Base-by-base conservation (phyloP, 37 sponge, comb jelly and placozoan genomes). In the Haliclona indistincta region DNA sequence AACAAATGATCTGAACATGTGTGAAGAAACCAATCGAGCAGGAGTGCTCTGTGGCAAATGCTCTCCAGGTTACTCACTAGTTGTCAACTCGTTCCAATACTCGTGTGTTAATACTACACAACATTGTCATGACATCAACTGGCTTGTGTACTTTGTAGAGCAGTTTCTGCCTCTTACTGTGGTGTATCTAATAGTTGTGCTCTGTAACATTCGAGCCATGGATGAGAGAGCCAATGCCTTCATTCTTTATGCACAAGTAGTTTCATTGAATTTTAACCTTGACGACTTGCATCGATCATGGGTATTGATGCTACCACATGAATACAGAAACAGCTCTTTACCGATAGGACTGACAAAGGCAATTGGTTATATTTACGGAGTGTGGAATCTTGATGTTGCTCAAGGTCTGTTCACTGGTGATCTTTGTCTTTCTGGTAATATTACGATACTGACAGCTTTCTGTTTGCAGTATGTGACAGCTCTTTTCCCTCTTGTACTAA, bases 301-400 rank as follows among this genome's bases (percentile, higher is more conserved):
- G n/a, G n/a, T n/a, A n/a, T n/a, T n/a, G n/a, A n/a, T n/a, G n/a
- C n/a, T n/a, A n/a, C n/a, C n/a, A n/a, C n/a, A n/a, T n/a, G n/a
- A n/a, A n/a, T n/a, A n/a, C n/a, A n/a, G n/a, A n/a, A n/a, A n/a
- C n/a, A n/a, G n/a, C n/a, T n/a, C n/a, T n/a, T n/a, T 20, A n/a
- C 26, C 60, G 7, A 20, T 7, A n/a, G 23, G 25, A 8, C 25
- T 58, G 7, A 26, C 60, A n/a, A 7, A 20, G 22, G 60, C 28
- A 58, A 26, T 58, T 58, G 60, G n/a, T 25, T 20, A 7, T 20
- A 6, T 58, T 8, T 58, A 58, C 28, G 60, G 60, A 7, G n/a
- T 58, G 11, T 58, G 60, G 60, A 58, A 26, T 58, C 60, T 58
- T 20, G n/a, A 58, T 58, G n/a, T 58, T 6, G 26, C 60, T 25